phyloP scores from a whole-genome alignment of 1,140 invertebrate species.

The Saccostrea glomerata region DNA sequence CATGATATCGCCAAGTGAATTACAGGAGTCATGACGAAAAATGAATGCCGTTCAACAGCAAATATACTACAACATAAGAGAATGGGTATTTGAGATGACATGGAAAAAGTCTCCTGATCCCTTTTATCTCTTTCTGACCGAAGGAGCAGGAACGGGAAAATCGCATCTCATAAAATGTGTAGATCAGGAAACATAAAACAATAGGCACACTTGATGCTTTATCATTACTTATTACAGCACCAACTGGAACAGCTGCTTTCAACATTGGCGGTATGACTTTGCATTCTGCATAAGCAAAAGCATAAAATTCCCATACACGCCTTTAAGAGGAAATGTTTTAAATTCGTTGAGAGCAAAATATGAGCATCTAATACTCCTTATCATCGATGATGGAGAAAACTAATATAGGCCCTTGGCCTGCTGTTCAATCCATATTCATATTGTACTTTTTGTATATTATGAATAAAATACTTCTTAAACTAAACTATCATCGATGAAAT shows the following conservation, averaged over 20 bases:
- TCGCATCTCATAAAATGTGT: no score
- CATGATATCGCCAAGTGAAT: background rate
- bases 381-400: no score
- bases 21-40: background rate
- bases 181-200: constrained; percentile 10
- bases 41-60: constrained; percentile 32
- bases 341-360: constrained; percentile 31
- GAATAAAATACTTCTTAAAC: no score
- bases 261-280: constrained; percentile 43
- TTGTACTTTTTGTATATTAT: no score
- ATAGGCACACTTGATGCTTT: constrained; percentile 1
- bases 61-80: constrained; percentile 46
- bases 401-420: no score
- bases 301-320: background rate
- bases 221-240: constrained; percentile 36
- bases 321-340: constrained; percentile 26
- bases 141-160: no score
- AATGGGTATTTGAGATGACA: constrained; percentile 48
- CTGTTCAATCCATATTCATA: no score
- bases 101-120: background rate
- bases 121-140: background rate
- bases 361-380: constrained; percentile 37
- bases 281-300: constrained; percentile 27
- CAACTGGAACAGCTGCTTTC: constrained; percentile 2
- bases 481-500: constrained; percentile 28